A percentile compares a stretch with the other conserved stretches of the same genome.
These are phyloP conservation scores for Strongylocentrotus purpuratus DNA, from an alignment of 35 echinoderm and acorn worm species.

Conservation along the genomic window DNA sequence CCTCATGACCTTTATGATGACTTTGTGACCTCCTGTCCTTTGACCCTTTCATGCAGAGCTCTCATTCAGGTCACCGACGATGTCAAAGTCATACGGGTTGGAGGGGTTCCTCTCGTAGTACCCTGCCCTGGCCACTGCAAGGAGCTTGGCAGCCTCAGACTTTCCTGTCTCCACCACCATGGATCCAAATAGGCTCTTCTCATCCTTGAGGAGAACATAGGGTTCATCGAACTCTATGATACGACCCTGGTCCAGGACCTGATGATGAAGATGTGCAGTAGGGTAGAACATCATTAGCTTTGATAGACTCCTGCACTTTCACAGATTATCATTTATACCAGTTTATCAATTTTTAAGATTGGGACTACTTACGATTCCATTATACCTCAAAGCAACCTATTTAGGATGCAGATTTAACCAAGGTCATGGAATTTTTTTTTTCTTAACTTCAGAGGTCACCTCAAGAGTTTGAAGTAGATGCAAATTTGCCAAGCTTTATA, in stretches of 20 bases:
- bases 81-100: slow-evolving; percentile 51
- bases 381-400: not conserved
- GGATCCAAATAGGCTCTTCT: slow-evolving; percentile 58
- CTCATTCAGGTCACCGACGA: not conserved
- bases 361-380: too few species aligned
- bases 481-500: not conserved
- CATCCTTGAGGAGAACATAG: slow-evolving; percentile 79
- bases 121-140: slow-evolving; percentile 59
- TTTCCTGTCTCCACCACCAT: slow-evolving; percentile 88
- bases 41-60: not conserved
- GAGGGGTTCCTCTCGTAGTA: slow-evolving; percentile 69
- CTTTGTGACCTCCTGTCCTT: not conserved
- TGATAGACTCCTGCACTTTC: too few species aligned
- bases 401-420: not conserved
- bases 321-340: too few species aligned
- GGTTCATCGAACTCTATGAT: slow-evolving; percentile 93
- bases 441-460: not conserved
- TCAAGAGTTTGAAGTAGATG: not conserved
- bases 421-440: not conserved
- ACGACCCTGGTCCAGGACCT: slow-evolving; percentile 84
- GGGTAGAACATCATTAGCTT: too few species aligned
- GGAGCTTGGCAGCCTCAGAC: slow-evolving; percentile 65
- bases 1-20: not conserved
- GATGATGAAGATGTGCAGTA: not conserved
- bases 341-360: too few species aligned